phyloP scores from a whole-genome alignment of 2,113 vertebrate genomes.

The Conger conger region DNA sequence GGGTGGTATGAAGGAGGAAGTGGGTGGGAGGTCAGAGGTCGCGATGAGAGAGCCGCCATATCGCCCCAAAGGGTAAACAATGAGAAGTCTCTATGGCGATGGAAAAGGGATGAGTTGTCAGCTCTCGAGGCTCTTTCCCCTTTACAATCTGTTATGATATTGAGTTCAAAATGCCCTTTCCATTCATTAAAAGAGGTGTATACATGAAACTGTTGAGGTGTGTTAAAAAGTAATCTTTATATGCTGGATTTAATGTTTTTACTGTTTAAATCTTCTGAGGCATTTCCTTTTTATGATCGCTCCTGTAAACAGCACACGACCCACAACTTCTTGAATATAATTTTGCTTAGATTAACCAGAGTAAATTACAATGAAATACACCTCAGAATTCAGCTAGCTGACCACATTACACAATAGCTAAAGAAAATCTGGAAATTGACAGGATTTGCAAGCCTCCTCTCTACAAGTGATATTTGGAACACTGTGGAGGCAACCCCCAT shows the following conservation, averaged over 20 bases:
- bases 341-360: not conserved
- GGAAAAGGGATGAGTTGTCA: not conserved
- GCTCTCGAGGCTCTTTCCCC: too few species aligned
- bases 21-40: not conserved
- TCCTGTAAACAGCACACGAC: not conserved
- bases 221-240: not conserved
- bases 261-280: not conserved
- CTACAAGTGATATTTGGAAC: not conserved
- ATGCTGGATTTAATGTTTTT: not conserved
- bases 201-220: not conserved
- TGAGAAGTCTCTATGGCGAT: not conserved
- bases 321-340: not conserved
- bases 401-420: not conserved
- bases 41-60: not conserved
- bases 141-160: not conserved
- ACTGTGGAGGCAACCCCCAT: not conserved
- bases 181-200: not conserved
- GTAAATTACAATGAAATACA: not conserved
- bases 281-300: not conserved
- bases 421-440: not conserved
- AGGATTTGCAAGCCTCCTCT: not conserved
- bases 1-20: not conserved
- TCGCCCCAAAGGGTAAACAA: not conserved
- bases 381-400: not conserved
- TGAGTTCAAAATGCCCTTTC: not conserved